A percentile compares a stretch with the other conserved stretches of the same genome.
phyloP scores from a whole-genome alignment of 1,140 invertebrate genomes.

The Cataglyphis hispanica region DNA sequence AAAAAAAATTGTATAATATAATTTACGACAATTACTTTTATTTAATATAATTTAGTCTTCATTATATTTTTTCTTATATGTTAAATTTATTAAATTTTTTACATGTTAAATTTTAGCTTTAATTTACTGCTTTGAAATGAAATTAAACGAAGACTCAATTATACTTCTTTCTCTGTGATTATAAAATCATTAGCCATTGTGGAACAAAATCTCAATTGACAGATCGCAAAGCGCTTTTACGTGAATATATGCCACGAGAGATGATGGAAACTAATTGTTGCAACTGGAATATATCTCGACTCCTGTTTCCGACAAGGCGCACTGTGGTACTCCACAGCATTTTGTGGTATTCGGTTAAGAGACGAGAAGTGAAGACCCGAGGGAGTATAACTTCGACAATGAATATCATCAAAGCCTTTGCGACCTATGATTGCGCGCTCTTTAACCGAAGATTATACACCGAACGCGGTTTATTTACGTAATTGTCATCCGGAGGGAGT shows the following conservation, averaged over 20 bases:
- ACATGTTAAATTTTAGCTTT: background rate
- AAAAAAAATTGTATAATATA: constrained; percentile 1
- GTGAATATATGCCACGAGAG: background rate
- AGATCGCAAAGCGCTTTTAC: constrained; percentile 46
- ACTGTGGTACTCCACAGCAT: constrained; percentile 39
- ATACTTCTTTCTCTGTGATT: constrained; percentile 15
- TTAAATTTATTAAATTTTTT: no score
- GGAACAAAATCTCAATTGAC: constrained; percentile 38
- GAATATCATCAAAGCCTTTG: constrained; percentile 72
- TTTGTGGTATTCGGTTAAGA: constrained; percentile 56
- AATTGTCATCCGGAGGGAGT: constrained; percentile 73
- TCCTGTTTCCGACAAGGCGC: constrained; percentile 60
- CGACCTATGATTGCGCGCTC: constrained; percentile 30
- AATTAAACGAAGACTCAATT: constrained; percentile 18
- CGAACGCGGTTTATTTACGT: constrained; percentile 76
- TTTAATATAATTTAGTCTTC: background rate
- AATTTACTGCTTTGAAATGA: background rate
- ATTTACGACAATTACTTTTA: background rate
- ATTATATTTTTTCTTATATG: background rate
- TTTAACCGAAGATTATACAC: constrained; percentile 69
- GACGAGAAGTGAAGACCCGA: constrained; percentile 56
- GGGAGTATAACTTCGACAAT: constrained; percentile 69
- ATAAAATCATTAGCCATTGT: constrained; percentile 19
- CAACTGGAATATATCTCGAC: constrained; percentile 58
- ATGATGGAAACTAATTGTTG: constrained; percentile 69